phyloP scores from a whole-genome alignment of 2,113 vertebrate species.

The Ptyas mucosa region DNA sequence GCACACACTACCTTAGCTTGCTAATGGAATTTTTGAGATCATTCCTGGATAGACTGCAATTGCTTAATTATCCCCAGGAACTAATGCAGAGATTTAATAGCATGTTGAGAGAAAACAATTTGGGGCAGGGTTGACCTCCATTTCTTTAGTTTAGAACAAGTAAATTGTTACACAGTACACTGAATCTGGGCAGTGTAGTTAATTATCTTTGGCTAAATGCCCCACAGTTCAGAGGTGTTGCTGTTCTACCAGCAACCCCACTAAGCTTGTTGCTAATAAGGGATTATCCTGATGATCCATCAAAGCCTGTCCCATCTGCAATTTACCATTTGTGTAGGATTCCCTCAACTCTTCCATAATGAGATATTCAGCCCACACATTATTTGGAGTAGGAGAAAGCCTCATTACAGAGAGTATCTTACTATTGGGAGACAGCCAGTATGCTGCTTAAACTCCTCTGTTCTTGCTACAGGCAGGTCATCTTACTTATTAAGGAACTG shows the following conservation, averaged over 20 bases:
- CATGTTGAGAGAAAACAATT: slow-evolving; percentile 37
- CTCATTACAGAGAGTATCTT: neutral
- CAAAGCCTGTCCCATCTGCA: neutral
- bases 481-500: neutral
- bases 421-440: neutral
- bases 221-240: slow-evolving; percentile 52
- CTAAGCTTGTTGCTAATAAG: slow-evolving; percentile 61
- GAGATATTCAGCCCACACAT: slow-evolving; percentile 22
- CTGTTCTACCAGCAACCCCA: slow-evolving; percentile 30
- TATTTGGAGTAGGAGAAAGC: neutral
- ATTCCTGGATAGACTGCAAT: slow-evolving; percentile 53
- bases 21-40: slow-evolving; percentile 46
- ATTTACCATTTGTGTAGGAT: neutral
- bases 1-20: slow-evolving; percentile 50
- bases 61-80: slow-evolving; percentile 63
- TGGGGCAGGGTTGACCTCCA: slow-evolving; percentile 32
- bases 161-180: slow-evolving; percentile 30
- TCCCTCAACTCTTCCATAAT: slow-evolving; percentile 19
- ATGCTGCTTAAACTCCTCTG: neutral
- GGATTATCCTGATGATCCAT: slow-evolving; percentile 20
- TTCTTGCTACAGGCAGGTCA: neutral
- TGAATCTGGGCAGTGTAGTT: slow-evolving; percentile 44
- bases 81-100: slow-evolving; percentile 52
- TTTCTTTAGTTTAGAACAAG: slow-evolving; percentile 38
- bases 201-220: slow-evolving; percentile 56